Base-by-base conservation (phyloP, 2,888 invertebrate species). In the Eulithis prunata region DNA sequence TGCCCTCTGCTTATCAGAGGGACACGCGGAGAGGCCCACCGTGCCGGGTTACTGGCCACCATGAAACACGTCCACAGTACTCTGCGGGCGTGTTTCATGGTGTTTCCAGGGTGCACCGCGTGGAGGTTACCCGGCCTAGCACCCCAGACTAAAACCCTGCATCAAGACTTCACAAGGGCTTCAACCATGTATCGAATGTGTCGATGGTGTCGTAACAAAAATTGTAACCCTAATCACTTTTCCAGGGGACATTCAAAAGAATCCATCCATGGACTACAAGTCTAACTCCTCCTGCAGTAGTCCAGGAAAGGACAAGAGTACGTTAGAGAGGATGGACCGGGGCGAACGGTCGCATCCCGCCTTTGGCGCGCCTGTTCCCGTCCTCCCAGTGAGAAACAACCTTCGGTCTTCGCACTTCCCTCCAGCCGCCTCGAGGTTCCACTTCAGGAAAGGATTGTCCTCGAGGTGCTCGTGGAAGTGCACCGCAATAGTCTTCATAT, bases 401-500 rank as follows among this genome's bases (percentile, higher is more conserved):
- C 91, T 95, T 72, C 94, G 95, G 76, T 95, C 96, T 73, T 95
- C 95, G 80, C 96, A 96, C 89, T 97, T 96, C 85, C 95, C 96
- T 73, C 94, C 94, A 52, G 93, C 94, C 32, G 93, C 94, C 75
- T 96, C 96, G 77, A 94, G 97, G 80, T 97, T 97, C 93, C 97
- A 97, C 90, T 97, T 97, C 90, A 95, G 96, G 85, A 97, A 97
- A 94, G 97, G 97, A 78, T 94, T 97, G 79, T 96, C 97, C 65
- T 96, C 97, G 77, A 94, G 95, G 80, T 98, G 98, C 92, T 97
- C 97, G 72, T 98, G 98, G 97, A 97, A 97, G 89, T 97, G 98
- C 91, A 96, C 97, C 76, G 97, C 98, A 72, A 96, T 98, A 85
- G 95, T 96, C 76, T 96, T 97, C 86, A 96, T 98, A 84, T 95